These are phyloP conservation scores for Mesocentrotus franciscanus DNA, from an alignment of 53 echinoderm and acorn worm genomes.

Conservation along the genomic window DNA sequence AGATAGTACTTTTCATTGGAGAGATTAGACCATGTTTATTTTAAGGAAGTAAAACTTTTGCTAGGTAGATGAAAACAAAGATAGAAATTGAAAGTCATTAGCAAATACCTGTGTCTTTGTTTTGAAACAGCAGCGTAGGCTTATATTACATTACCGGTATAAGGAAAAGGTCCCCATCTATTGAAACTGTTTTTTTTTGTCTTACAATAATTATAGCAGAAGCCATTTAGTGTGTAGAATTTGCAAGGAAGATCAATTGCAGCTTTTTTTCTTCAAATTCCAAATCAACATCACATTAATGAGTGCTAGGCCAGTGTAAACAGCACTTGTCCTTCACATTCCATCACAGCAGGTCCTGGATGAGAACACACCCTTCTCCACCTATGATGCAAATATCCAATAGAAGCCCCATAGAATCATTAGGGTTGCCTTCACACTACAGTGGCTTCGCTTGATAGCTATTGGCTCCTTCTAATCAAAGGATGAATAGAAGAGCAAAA, in stretches of 20 bases:
- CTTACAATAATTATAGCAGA: background rate
- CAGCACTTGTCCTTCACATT: slow-evolving; percentile 32
- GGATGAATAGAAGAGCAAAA: slow-evolving; percentile 14
- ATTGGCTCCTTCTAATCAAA: background rate
- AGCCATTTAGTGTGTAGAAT: background rate
- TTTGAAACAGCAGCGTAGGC: background rate
- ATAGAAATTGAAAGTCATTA: slow-evolving; percentile 34
- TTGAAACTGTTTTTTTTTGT: background rate
- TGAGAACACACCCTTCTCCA: slow-evolving; percentile 19
- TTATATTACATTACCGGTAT: background rate
- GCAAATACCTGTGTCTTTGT: background rate
- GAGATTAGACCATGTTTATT: background rate
- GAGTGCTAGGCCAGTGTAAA: background rate
- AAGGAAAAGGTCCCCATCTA: background rate
- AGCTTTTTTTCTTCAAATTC: background rate
- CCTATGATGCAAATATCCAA: background rate
- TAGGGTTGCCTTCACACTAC: slow-evolving; percentile 47
- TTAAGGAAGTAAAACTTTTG: background rate
- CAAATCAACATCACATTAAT: background rate
- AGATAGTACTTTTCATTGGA: background rate
- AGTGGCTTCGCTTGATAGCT: slow-evolving; percentile 14
- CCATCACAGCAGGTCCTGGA: background rate
- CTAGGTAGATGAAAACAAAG: background rate
- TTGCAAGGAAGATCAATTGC: background rate
- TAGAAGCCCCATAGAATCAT: slow-evolving; percentile 15